A percentile compares a stretch with the other conserved stretches of the same genome.
Conservation (phyloP, 2,888 invertebrate species). For the Leptopilina syphax region DNA sequence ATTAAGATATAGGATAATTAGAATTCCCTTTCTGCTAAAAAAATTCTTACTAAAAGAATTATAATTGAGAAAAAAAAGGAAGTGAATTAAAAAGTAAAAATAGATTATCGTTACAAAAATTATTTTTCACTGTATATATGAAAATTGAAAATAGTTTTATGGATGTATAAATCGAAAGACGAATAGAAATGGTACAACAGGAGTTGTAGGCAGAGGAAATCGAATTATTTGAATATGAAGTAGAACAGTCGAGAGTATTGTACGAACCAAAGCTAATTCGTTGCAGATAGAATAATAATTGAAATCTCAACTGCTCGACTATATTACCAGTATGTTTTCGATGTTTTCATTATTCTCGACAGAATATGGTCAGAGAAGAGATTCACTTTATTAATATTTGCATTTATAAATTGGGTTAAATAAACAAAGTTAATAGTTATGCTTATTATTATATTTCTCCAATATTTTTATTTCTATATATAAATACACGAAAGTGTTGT, state of each 20-base stretch:
- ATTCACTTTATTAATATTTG: constrained; percentile 16
- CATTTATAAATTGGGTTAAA: neutral
- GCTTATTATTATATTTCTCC: neutral
- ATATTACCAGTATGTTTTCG: neutral
- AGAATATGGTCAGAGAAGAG: neutral
- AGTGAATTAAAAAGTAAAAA: too few species aligned
- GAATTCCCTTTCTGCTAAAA: too few species aligned
- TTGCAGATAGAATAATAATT: constrained; percentile 31
- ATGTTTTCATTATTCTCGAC: constrained; percentile 21
- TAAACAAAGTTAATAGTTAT: neutral
- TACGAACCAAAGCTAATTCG: constrained; percentile 17
- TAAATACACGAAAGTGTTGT: too few species aligned
- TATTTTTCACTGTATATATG: too few species aligned
- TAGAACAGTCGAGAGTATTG: neutral
- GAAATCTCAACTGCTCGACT: constrained; percentile 8
- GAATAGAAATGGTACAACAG: neutral
- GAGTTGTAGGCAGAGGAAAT: neutral
- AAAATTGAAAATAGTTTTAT: too few species aligned
- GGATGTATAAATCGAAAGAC: too few species aligned
- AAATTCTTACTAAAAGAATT: too few species aligned
- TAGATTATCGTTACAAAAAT: too few species aligned
- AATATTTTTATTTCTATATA: too few species aligned
- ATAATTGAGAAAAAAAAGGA: too few species aligned
- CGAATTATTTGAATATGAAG: constrained; percentile 31
- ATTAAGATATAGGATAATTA: too few species aligned